These are phyloP conservation scores for Tiaroga cobitis DNA, from an alignment of 2,797 vertebrate species.

Conservation along the genomic window DNA sequence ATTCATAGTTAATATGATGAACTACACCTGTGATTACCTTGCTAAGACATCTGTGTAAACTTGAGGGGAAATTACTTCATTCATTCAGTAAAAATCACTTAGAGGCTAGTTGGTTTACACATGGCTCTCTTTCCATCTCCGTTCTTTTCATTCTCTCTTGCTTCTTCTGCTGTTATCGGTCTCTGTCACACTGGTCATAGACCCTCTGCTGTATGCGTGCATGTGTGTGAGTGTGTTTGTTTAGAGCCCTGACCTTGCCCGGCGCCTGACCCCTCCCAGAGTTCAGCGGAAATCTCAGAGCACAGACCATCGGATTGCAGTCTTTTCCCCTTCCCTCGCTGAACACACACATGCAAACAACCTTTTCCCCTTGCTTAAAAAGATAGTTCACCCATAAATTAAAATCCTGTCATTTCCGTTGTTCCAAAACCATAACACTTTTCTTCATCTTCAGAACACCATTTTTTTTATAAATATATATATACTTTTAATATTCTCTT, in stretches of 20 bases:
- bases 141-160: background rate
- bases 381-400: background rate
- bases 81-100: background rate
- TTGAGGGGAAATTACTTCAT: background rate
- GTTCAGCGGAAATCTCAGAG: constrained; percentile 76
- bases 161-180: constrained; percentile 36
- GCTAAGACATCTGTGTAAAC: background rate
- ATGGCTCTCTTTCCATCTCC: constrained; percentile 50
- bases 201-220: constrained; percentile 30
- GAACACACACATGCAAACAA: constrained; percentile 55
- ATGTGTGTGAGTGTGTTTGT: constrained; percentile 44
- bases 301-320: constrained; percentile 69
- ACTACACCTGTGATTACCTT: background rate
- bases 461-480: background rate
- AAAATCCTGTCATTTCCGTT: background rate
- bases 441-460: background rate
- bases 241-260: constrained; percentile 66
- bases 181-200: constrained; percentile 20
- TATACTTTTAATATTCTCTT: background rate
- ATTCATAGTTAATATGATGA: background rate
- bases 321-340: constrained; percentile 67
- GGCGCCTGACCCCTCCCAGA: constrained; percentile 71
- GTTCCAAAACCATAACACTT: background rate
- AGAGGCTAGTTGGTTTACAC: background rate
- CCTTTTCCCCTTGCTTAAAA: constrained; percentile 45